Evolutionary conservation across 1,140 invertebrate genomes (phyloP).

Genomic region (Magallana gigas): DNA sequence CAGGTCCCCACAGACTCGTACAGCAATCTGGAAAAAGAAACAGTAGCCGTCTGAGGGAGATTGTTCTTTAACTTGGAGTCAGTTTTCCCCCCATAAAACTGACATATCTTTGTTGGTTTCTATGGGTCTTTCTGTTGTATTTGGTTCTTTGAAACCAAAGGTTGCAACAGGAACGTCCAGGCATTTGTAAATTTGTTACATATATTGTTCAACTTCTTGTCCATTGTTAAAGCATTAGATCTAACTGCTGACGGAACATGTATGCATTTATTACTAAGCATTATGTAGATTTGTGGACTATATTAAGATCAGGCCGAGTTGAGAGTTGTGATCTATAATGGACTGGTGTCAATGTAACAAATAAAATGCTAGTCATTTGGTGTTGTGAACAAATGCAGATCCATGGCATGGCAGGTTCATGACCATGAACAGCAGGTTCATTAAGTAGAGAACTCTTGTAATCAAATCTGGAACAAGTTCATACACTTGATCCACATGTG

Average conservation of each 20-base stretch:
- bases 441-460: not conserved
- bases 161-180: not conserved
- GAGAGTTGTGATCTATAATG: not conserved
- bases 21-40: constrained; percentile 62
- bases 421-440: constrained; percentile 11
- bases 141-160: not conserved
- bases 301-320: not conserved
- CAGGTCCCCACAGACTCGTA: constrained; percentile 44
- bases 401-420: not conserved
- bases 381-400: constrained; percentile 27
- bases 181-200: constrained; percentile 21
- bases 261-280: constrained; percentile 19
- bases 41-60: constrained; percentile 61
- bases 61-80: constrained; percentile 42
- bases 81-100: constrained; percentile 63
- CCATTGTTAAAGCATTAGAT: constrained; percentile 26
- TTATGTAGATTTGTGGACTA: constrained; percentile 6
- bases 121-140: constrained; percentile 17
- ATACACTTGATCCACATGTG: not conserved
- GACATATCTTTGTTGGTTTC: constrained; percentile 52
- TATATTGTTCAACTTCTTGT: constrained; percentile 1
- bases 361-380: constrained; percentile 26
- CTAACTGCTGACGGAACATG: not conserved
- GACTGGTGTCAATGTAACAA: not conserved
- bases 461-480: not conserved